Conservation (phyloP, 1,140 invertebrate species). For the Hylaeus anthracinus region DNA sequence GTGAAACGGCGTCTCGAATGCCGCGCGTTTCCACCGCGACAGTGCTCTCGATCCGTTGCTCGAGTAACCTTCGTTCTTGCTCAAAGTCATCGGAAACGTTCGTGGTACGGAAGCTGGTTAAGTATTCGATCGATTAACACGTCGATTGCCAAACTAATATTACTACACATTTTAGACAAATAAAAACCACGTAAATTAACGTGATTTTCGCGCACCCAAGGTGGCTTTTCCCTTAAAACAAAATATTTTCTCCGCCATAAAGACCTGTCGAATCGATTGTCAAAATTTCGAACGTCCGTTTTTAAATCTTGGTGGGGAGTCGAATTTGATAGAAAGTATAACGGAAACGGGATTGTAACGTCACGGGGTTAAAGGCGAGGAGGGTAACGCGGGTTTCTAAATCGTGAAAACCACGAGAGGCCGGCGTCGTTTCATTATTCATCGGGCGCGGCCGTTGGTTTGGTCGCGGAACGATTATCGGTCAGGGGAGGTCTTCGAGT, state of each 20-base stretch:
- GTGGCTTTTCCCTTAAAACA: too few relatives aligned
- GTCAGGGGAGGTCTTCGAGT: background rate
- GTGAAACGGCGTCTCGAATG: background rate
- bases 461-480: conserved; percentile 30
- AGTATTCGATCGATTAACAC: background rate
- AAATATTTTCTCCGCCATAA: too few relatives aligned
- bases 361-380: conserved; percentile 2
- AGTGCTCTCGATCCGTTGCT: too few relatives aligned
- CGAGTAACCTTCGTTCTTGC: too few relatives aligned
- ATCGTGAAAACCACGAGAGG: conserved; percentile 6
- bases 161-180: too few relatives aligned
- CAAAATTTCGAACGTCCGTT: too few relatives aligned
- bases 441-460: conserved; percentile 17
- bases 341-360: background rate
- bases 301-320: too few relatives aligned
- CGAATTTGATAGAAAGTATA: conserved; percentile 19
- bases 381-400: background rate
- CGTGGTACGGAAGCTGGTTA: background rate
- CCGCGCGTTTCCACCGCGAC: background rate
- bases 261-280: too few relatives aligned
- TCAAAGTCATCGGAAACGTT: background rate
- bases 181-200: too few relatives aligned
- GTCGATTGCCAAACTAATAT: too few relatives aligned
- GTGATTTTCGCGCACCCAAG: too few relatives aligned
- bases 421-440: conserved; percentile 33